phyloP scores from a whole-genome alignment of 2,888 invertebrate species.

The Epicampocera succincta region DNA sequence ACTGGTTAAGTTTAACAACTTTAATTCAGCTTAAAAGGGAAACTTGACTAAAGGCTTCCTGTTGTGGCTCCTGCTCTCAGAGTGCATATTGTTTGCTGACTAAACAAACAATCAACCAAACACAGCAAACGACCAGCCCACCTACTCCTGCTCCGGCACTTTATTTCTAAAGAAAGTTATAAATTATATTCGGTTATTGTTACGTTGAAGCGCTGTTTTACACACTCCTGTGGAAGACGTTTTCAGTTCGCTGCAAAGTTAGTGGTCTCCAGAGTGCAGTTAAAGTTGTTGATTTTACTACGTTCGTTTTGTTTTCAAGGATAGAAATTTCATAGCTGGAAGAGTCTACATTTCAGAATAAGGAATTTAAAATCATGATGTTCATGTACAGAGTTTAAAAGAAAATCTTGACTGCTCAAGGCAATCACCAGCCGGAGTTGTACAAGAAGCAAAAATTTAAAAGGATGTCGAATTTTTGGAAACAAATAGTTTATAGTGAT shows the following conservation, averaged over 20 bases:
- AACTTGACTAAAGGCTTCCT: slow-evolving; percentile 9
- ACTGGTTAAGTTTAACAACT: neutral
- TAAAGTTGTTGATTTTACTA: slow-evolving; percentile 45
- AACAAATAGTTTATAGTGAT: too few species aligned
- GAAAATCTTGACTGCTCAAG: too few species aligned
- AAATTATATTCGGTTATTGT: slow-evolving; percentile 49
- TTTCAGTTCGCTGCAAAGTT: slow-evolving; percentile 43
- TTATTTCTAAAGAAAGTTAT: slow-evolving; percentile 35
- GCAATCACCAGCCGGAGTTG: too few species aligned
- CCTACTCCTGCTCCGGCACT: neutral
- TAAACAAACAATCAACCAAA: neutral
- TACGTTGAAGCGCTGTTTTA: slow-evolving; percentile 25
- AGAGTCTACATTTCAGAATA: too few species aligned
- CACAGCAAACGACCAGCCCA: neutral
- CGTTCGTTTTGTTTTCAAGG: too few species aligned
- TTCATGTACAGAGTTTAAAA: too few species aligned
- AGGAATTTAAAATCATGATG: too few species aligned
- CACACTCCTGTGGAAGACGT: slow-evolving; percentile 9
- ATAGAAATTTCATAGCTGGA: too few species aligned
- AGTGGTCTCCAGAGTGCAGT: slow-evolving; percentile 45
- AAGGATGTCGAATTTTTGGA: too few species aligned
- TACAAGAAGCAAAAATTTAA: too few species aligned
- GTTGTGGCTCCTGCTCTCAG: neutral
- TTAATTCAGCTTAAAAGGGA: slow-evolving; percentile 1
- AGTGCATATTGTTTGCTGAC: neutral